Percentiles rank a stretch among this genome's conserved stretches.
Evolutionary conservation across 2,888 invertebrate genomes (phyloP).

Genomic region (Seira musarum): DNA sequence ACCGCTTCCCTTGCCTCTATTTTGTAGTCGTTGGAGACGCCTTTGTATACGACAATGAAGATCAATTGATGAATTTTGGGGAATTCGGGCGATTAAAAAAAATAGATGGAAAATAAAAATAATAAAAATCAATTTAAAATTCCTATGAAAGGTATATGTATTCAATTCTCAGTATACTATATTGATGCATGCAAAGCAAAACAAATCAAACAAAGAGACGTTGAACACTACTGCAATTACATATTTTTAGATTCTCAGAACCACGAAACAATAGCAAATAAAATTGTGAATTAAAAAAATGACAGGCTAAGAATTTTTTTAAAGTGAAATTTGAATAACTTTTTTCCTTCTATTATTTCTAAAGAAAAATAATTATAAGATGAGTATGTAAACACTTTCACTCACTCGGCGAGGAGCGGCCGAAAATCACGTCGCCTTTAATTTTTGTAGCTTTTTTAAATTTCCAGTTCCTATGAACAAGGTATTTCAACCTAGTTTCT

Average conservation of each 20-base stretch:
- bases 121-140: background rate
- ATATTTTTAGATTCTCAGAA: no score
- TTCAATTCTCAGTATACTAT: no score
- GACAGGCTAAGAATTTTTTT: no score
- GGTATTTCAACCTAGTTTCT: conserved; percentile 14
- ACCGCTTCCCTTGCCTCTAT: conserved; percentile 34
- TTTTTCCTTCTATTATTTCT: no score
- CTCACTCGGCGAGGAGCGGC: conserved; percentile 51
- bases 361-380: no score
- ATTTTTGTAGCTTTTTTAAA: conserved; percentile 24
- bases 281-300: no score
- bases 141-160: background rate
- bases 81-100: background rate
- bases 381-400: conserved; percentile 47
- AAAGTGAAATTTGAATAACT: no score
- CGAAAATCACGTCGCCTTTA: conserved; percentile 27
- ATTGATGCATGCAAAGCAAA: no score
- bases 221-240: no score
- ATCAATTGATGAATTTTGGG: background rate
- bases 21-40: conserved; percentile 26
- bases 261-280: no score
- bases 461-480: conserved; percentile 14
- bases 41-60: conserved; percentile 5
- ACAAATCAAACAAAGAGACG: no score
- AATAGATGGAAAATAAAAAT: conserved; percentile 17